These are phyloP conservation scores for Scrobipalpa atriplicella DNA, from an alignment of 2,888 invertebrate genomes.

Conservation along the genomic window DNA sequence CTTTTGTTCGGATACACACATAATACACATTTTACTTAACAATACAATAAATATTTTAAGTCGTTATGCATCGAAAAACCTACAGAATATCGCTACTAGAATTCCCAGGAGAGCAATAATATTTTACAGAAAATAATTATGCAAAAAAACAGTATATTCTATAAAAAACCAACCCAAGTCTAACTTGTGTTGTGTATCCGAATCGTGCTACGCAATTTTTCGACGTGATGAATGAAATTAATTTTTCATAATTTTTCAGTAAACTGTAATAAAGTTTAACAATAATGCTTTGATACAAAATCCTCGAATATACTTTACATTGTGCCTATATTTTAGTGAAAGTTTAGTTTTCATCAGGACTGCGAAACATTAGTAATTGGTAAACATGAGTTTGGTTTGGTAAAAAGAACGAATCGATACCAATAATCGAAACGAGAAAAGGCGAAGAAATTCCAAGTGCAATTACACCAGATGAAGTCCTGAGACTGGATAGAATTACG, in stretches of 20 bases:
- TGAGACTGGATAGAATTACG: slow-evolving; percentile 91
- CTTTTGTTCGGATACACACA: too few relatives aligned
- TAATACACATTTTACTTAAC: too few relatives aligned
- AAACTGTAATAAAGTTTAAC: neutral
- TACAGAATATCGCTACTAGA: too few relatives aligned
- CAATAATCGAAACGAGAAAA: slow-evolving; percentile 64
- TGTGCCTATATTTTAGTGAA: slow-evolving; percentile 54
- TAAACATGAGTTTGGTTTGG: slow-evolving; percentile 81
- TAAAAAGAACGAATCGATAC: slow-evolving; percentile 78
- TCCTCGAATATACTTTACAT: slow-evolving; percentile 34
- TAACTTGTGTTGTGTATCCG: too few relatives aligned
- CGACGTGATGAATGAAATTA: neutral
- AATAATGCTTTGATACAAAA: slow-evolving; percentile 14
- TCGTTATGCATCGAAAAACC: too few relatives aligned
- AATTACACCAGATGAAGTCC: slow-evolving; percentile 94
- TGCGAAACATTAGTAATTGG: slow-evolving; percentile 1
- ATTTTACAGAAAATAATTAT: too few relatives aligned
- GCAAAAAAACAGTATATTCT: too few relatives aligned
- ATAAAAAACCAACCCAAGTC: too few relatives aligned
- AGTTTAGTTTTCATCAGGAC: slow-evolving; percentile 30
- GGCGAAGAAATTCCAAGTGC: slow-evolving; percentile 64
- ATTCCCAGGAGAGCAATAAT: too few relatives aligned
- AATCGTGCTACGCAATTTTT: too few relatives aligned
- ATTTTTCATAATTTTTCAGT: neutral
- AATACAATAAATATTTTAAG: too few relatives aligned